These are phyloP conservation scores for Lithobius niger DNA, from an alignment of 1,140 invertebrate species.

Conservation along the genomic window DNA sequence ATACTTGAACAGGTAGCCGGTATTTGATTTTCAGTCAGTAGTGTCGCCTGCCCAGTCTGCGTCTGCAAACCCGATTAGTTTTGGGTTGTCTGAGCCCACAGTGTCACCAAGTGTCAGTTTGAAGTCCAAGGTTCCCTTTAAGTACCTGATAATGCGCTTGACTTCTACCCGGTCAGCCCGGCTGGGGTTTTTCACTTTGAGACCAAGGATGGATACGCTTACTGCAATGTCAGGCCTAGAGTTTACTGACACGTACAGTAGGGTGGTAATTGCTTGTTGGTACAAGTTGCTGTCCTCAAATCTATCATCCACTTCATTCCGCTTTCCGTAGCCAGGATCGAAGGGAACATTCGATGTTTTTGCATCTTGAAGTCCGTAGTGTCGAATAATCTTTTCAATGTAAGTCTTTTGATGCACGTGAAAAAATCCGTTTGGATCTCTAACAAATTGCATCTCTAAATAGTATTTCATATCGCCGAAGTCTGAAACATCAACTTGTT, in stretches of 20 bases:
- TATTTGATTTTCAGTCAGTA: background rate
- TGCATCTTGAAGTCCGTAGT: background rate
- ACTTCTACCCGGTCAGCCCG: background rate
- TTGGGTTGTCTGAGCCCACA: background rate
- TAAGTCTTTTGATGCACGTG: too few species aligned
- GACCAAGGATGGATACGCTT: background rate
- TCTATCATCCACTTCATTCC: background rate
- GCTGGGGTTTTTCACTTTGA: background rate
- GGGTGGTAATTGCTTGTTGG: background rate
- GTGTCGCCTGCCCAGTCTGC: background rate
- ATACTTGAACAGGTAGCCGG: background rate
- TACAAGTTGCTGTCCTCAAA: background rate
- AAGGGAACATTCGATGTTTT: background rate
- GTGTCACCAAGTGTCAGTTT: background rate
- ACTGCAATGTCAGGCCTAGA: background rate
- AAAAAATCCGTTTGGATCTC: background rate
- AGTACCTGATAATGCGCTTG: background rate
- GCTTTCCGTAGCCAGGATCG: background rate
- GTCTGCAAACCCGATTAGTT: background rate
- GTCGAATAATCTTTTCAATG: too few species aligned
- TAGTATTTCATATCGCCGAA: background rate
- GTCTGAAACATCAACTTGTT: background rate
- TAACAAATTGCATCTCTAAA: background rate
- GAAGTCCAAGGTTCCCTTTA: background rate
- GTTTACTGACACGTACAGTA: background rate